Evolutionary conservation across 2,113 vertebrate genomes (phyloP), one percentile per base, ranked within the genome.

Genomic region (Pipra filicauda): DNA sequence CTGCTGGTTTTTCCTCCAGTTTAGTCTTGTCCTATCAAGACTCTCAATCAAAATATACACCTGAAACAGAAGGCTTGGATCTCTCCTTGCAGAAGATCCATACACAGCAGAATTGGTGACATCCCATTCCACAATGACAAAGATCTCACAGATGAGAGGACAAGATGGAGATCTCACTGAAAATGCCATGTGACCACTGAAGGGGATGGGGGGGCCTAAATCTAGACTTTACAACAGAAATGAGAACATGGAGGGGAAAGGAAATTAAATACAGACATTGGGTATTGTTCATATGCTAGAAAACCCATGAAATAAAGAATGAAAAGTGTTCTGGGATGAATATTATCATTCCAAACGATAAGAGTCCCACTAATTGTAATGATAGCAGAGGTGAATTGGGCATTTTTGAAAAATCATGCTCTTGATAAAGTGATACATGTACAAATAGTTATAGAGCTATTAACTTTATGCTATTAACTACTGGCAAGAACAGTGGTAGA

Each of bases 171-270:
- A 31, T 16, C 13, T 66, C 66, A n/a, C 6, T 65, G 41, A 80
- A 84, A 84, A 71, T 24, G 39, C 10, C 19, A 1, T 12, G 35
- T 48, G 31, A 46, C 15, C 26, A 28, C 6, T 54, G 28, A 5
- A 20, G 2, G 4, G 2, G 14, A 43, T 31, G 4, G 5, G 3
- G 6, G 3, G 19, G 26, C 44, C 52, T 72, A 37, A 7, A 21
- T 31, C 23, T 43, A n/a, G 16, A n/a, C 57, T 91, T 73, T 54
- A 49, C 65, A 64, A n/a, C 0, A 73, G n/a, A 88, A 85, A 59
- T 30, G 13, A 76, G 15, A 87, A 39, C 33, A 15, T 8, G 11
- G 9, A 1, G 5, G 8, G 4, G 11, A 35, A 57, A 76, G 28
- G 18, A 41, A 94, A 61, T 22, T 33, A 28, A 52, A 65, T 22